Conservation (phyloP, 2,113 vertebrate species). For the Physeter macrocephalus region DNA sequence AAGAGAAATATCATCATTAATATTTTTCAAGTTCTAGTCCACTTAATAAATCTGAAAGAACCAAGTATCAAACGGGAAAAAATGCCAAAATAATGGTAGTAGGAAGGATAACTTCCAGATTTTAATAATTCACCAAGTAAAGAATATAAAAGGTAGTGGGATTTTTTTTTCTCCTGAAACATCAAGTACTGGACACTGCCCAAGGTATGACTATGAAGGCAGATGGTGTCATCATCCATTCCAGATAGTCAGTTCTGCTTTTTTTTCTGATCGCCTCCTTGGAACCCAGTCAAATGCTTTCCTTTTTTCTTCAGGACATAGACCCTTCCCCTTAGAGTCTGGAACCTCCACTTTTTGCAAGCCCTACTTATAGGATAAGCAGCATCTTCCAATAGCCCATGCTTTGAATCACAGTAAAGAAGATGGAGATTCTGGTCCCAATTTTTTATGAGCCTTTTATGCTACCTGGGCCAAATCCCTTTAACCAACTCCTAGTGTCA, state of each 20-base stretch:
- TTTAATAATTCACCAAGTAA: slow-evolving; percentile 33
- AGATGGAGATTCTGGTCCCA: not conserved
- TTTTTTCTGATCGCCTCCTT: not conserved
- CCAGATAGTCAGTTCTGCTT: not conserved
- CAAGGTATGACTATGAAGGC: slow-evolving; percentile 3
- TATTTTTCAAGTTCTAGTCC: slow-evolving; percentile 18
- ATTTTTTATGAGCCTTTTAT: not conserved
- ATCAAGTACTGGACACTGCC: slow-evolving; percentile 22
- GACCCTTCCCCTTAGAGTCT: not conserved
- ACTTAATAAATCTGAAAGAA: slow-evolving; percentile 21
- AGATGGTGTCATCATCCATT: not conserved
- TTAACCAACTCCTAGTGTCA: not conserved
- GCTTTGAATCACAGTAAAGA: slow-evolving; percentile 8
- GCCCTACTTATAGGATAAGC: not conserved
- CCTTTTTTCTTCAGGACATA: not conserved
- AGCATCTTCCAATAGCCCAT: not conserved
- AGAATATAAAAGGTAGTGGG: not conserved
- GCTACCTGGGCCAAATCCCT: not conserved
- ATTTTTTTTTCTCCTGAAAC: not conserved
- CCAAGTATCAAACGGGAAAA: not conserved
- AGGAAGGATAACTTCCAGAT: not conserved
- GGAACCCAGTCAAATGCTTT: not conserved
- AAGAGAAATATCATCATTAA: not conserved
- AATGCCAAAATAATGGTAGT: not conserved
- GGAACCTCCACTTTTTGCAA: not conserved